Evolutionary conservation across 2,113 vertebrate genomes (phyloP).

Genomic region (Notarius lentiginosus): DNA sequence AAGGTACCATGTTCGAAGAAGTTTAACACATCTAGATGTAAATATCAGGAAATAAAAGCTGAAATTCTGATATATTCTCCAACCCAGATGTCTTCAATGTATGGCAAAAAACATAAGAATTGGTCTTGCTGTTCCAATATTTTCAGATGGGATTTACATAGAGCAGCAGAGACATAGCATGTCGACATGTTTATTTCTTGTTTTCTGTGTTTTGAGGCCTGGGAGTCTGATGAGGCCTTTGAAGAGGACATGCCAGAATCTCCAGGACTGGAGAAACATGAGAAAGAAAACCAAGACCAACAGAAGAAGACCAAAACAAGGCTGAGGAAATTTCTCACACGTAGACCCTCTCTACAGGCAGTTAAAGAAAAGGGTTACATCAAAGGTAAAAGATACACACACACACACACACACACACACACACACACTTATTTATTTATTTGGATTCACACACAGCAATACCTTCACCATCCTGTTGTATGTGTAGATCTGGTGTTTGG

Average conservation of each 20-base stretch:
- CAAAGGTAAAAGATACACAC: constrained; percentile 77
- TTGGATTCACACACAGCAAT: background rate
- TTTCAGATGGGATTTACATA: background rate
- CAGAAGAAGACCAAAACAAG: constrained; percentile 93
- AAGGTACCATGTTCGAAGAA: no score
- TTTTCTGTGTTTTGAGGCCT: constrained; percentile 65
- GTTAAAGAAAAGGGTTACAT: constrained; percentile 97
- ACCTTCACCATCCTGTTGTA: background rate
- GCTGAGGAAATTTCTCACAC: constrained; percentile 93
- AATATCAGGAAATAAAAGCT: background rate
- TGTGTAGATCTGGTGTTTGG: constrained; percentile 92
- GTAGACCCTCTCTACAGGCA: constrained; percentile 90
- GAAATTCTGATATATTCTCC: background rate
- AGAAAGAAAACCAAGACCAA: constrained; percentile 80
- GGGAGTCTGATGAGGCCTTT: constrained; percentile 83
- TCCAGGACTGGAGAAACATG: constrained; percentile 83
- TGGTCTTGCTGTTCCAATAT: background rate
- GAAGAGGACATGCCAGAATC: constrained; percentile 93
- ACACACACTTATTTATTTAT: background rate
- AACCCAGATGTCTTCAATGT: background rate
- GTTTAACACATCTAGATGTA: background rate
- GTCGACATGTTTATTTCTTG: background rate
- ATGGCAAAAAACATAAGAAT: background rate
- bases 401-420: background rate
- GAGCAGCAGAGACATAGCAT: background rate